phyloP scores from a whole-genome alignment of 35 echinoderm and acorn worm genomes.

The Ptychodera flava region DNA sequence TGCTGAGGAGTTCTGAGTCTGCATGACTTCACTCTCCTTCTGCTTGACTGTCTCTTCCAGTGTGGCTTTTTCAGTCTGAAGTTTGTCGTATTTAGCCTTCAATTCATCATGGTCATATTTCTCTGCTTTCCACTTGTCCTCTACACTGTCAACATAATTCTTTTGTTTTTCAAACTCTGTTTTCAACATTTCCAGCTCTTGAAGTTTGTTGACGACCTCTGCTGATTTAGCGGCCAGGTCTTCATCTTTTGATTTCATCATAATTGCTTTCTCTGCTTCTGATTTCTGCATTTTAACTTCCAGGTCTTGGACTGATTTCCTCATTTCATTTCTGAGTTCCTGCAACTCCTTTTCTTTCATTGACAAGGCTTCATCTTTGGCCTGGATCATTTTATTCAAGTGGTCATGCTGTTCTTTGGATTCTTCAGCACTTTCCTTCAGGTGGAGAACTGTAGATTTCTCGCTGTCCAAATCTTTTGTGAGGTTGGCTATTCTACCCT shows the following conservation, averaged over 20 bases:
- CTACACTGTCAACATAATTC: slow-evolving; percentile 5
- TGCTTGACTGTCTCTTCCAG: slow-evolving; percentile 27
- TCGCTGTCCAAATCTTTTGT: slow-evolving; percentile 12
- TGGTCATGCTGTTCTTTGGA: neutral
- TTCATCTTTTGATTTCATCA: slow-evolving; percentile 13
- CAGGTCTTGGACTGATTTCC: slow-evolving; percentile 3
- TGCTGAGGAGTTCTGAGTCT: neutral
- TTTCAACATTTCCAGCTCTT: neutral
- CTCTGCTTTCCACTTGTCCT: slow-evolving; percentile 9
- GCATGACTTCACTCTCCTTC: slow-evolving; percentile 20
- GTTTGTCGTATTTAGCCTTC: slow-evolving; percentile 36
- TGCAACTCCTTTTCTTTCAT: slow-evolving; percentile 16
- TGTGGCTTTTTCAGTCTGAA: slow-evolving; percentile 37
- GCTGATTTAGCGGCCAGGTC: slow-evolving; percentile 18
- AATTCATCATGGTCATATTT: slow-evolving; percentile 18
- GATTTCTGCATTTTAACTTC: slow-evolving; percentile 12
- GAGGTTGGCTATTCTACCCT: slow-evolving; percentile 16
- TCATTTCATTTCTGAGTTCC: slow-evolving; percentile 6
- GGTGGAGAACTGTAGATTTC: slow-evolving; percentile 4
- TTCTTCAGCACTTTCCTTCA: slow-evolving; percentile 3
- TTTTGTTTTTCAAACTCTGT: slow-evolving; percentile 5
- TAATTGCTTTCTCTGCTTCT: neutral
- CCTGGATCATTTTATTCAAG: slow-evolving; percentile 12
- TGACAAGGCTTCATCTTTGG: slow-evolving; percentile 15
- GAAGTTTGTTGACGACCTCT: slow-evolving; percentile 7